phyloP scores from a whole-genome alignment of 2,888 invertebrate species.

The Cataglyphis altisquamis region DNA sequence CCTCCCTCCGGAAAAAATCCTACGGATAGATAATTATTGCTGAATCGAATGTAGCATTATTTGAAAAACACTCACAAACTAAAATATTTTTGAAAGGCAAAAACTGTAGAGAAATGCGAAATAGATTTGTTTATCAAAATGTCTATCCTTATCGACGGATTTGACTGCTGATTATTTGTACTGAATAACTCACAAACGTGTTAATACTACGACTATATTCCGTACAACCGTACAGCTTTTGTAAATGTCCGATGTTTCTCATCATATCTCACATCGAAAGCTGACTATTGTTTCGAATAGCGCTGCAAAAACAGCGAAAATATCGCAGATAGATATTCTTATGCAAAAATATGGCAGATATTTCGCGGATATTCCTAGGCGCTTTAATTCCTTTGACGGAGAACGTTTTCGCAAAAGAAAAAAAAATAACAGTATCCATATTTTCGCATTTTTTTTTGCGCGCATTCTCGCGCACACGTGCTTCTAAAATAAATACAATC shows the following conservation, averaged over 20 bases:
- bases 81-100: not conserved
- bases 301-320: not conserved
- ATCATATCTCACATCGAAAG: conserved; percentile 16
- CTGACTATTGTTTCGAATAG: conserved; percentile 10
- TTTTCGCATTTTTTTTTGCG: not conserved
- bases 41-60: not conserved
- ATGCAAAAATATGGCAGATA: not conserved
- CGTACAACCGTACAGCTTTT: not conserved
- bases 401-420: not conserved
- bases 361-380: not conserved
- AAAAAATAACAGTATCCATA: not conserved
- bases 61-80: not conserved
- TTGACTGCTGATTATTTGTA: not conserved
- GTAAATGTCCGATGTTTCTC: not conserved
- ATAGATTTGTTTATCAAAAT: not conserved
- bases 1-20: too few species aligned
- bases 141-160: not conserved
- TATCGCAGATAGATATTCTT: too few species aligned
- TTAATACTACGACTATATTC: not conserved
- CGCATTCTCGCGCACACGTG: not conserved
- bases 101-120: not conserved
- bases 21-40: too few species aligned
- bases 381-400: conserved; percentile 4
- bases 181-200: not conserved
- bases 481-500: not conserved